Evolutionary conservation across 1,140 invertebrate species (phyloP).

Genomic region (Amphibalanus amphitrite): DNA sequence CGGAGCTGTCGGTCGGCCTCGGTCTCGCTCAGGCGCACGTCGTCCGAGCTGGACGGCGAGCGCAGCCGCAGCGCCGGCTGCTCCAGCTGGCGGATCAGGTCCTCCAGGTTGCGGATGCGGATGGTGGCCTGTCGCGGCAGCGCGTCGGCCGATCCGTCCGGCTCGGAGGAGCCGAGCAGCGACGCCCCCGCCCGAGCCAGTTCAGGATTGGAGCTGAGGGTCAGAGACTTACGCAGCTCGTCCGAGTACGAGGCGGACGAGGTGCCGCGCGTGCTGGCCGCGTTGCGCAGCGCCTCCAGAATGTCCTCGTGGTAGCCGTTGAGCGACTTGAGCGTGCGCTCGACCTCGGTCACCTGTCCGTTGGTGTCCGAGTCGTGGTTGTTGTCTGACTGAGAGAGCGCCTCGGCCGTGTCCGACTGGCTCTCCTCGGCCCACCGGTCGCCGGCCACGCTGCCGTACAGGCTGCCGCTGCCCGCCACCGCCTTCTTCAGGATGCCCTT

Average conservation of each 20-base stretch:
- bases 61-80: conserved; percentile 69
- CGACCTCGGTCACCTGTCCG: conserved; percentile 39
- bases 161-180: conserved; percentile 15
- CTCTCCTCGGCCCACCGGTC: conserved; percentile 47
- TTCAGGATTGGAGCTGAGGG: conserved; percentile 19
- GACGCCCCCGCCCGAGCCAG: conserved; percentile 21
- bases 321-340: conserved; percentile 60
- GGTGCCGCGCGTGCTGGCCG: conserved; percentile 39
- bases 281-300: conserved; percentile 63
- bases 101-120: conserved; percentile 73
- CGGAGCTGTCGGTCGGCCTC: conserved; percentile 74
- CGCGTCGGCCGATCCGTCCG: conserved; percentile 19
- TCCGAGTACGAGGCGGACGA: conserved; percentile 17
- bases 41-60: conserved; percentile 69
- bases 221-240: conserved; percentile 19
- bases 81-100: conserved; percentile 73
- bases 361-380: conserved; percentile 23
- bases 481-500: conserved; percentile 79
- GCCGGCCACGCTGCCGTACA: conserved; percentile 28
- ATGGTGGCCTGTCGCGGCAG: conserved; percentile 26
- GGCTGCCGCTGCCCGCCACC: conserved; percentile 42
- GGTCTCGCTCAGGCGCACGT: conserved; percentile 76
- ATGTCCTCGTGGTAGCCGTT: conserved; percentile 88
- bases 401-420: conserved; percentile 49
- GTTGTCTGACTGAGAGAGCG: conserved; percentile 44